Percentiles rank a stretch among this genome's conserved stretches.
Evolutionary conservation across 2,797 vertebrate species (phyloP).

Genomic region (Martes flavigula): DNA sequence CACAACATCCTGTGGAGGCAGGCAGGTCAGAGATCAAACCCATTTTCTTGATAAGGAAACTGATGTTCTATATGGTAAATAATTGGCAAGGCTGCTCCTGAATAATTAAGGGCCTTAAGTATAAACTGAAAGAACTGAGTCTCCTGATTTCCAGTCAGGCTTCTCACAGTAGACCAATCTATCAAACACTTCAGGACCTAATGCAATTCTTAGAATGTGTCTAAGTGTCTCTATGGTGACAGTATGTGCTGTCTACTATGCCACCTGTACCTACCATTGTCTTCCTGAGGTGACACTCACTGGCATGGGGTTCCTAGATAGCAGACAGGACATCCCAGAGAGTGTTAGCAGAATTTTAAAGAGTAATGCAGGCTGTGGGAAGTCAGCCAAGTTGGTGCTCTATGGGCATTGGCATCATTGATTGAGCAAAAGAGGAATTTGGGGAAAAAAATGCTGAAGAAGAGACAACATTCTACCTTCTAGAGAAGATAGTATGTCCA

Average conservation of each 20-base stretch:
- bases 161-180: not conserved
- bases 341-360: not conserved
- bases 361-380: not conserved
- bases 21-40: not conserved
- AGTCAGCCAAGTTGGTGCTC: not conserved
- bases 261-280: not conserved
- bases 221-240: constrained; percentile 1
- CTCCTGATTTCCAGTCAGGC: not conserved
- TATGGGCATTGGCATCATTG: not conserved
- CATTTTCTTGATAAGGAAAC: constrained; percentile 15
- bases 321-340: not conserved
- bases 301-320: not conserved
- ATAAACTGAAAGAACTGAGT: not conserved
- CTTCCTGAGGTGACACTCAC: not conserved
- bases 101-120: not conserved
- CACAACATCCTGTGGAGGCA: not conserved
- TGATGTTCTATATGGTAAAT: not conserved
- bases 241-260: not conserved
- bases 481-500: not conserved
- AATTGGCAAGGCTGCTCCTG: not conserved
- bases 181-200: not conserved
- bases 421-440: constrained; percentile 17
- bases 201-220: not conserved
- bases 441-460: not conserved
- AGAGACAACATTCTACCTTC: not conserved